Conservation (phyloP, 2,888 invertebrate species). For the Lapara coniferarum region DNA sequence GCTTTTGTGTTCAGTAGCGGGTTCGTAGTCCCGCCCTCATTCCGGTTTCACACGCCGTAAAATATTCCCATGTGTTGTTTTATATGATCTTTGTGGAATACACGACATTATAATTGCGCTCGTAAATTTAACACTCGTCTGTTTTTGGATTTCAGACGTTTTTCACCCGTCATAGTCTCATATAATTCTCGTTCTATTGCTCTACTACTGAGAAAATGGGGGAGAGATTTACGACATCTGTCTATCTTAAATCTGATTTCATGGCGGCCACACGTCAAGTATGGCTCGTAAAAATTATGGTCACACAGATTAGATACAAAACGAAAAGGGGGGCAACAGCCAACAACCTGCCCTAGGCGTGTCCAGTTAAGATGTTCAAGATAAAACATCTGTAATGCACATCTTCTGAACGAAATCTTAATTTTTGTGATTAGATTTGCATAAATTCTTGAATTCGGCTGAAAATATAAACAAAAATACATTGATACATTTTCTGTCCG, state of each 20-base stretch:
- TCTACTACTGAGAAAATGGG: constrained; percentile 20
- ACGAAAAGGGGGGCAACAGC: constrained; percentile 14
- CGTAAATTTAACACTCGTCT: constrained; percentile 37
- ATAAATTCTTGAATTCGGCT: no score
- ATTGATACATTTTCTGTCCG: no score
- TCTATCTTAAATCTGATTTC: constrained; percentile 26
- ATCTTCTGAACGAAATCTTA: background rate
- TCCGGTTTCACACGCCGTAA: constrained; percentile 38
- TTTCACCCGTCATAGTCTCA: constrained; percentile 7
- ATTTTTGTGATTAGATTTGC: background rate
- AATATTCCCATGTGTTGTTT: constrained; percentile 44
- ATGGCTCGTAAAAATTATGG: constrained; percentile 20
- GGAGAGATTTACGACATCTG: constrained; percentile 15
- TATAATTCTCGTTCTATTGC: constrained; percentile 23
- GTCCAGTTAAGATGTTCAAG: constrained; percentile 15
- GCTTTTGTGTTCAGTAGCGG: constrained; percentile 25
- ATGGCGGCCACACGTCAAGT: constrained; percentile 13
- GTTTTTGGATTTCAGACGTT: constrained; percentile 18
- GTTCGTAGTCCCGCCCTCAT: constrained; percentile 31
- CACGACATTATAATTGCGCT: constrained; percentile 42
- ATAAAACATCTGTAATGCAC: background rate
- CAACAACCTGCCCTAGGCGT: constrained; percentile 18
- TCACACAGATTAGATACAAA: constrained; percentile 18
- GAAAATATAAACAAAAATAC: no score
- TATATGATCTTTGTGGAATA: constrained; percentile 41